phyloP scores from a whole-genome alignment of 1,140 invertebrate genomes.

The Drosophila kurseongensis region DNA sequence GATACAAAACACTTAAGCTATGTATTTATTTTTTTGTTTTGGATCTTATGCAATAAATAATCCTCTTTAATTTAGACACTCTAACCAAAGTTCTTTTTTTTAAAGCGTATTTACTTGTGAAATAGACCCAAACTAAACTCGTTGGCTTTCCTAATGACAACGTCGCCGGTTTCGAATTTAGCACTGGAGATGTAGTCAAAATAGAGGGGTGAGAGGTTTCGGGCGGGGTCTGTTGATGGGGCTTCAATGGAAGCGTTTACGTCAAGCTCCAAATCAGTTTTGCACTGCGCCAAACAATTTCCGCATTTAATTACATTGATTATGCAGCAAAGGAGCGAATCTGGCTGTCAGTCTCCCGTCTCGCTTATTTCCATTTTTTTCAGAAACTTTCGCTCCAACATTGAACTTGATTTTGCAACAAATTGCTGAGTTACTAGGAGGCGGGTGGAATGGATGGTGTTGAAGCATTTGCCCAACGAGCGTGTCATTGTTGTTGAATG shows the following conservation, averaged over 20 bases:
- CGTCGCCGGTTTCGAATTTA: conserved; percentile 43
- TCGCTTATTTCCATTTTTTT: conserved; percentile 3
- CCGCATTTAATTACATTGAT: conserved; percentile 76
- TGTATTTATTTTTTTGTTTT: no score
- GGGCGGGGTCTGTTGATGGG: conserved; percentile 24
- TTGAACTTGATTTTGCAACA: conserved; percentile 63
- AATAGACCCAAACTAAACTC: background rate
- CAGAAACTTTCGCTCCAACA: conserved; percentile 26
- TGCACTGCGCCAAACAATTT: conserved; percentile 64
- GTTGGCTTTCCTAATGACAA: conserved; percentile 36
- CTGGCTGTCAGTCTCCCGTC: conserved; percentile 5
- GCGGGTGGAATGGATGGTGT: background rate
- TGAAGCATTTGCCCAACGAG: conserved; percentile 47
- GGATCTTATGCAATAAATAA: no score
- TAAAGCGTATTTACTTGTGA: conserved; percentile 1
- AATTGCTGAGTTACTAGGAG: conserved; percentile 33
- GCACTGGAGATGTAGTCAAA: conserved; percentile 11
- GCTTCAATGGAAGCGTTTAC: conserved; percentile 52
- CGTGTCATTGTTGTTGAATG: conserved; percentile 49
- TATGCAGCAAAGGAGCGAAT: conserved; percentile 42
- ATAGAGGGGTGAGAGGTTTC: conserved; percentile 4
- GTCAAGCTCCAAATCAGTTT: conserved; percentile 59
- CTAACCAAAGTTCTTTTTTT: background rate
- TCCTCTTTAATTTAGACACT: no score
- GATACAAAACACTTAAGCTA: no score